Evolutionary conservation across 2,113 vertebrate species (phyloP), one percentile per base, ranked within the genome.

Genomic region (Brachirus orientalis): DNA sequence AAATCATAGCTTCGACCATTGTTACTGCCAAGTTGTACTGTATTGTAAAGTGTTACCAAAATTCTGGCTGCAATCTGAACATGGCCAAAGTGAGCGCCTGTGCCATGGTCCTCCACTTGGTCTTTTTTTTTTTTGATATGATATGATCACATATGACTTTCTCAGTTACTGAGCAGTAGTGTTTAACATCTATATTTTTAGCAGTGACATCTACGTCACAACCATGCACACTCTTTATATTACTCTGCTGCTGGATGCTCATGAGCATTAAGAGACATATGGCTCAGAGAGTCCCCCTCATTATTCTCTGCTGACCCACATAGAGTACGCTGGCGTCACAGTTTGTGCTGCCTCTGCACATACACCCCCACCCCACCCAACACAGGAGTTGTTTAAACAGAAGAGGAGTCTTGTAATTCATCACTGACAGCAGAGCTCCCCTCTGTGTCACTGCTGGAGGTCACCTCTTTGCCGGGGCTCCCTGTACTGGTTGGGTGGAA

Each of bases 241-340:
- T 45, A 38, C 46, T 48, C 14, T 48, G 40, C 65, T 44, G 51
- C 51, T 18, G 47, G 61, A 63, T n/a, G 52, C 51, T 50, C 0
- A 56, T 17, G 20, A 71, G 57, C 69, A 67, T 66, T 44, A 57
- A 28, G 76, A 80, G 57, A 71, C 80, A 78, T 77, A 68, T 61
- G 83, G 80, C 71, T 53, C 59, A 43, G 72, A 85, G 75, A 80
- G 53, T 7, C 59, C 47, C 77, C 69, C 51, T 75, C 84, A 88
- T 90, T 85, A 87, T 72, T 90, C 83, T 90, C 63, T 8, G 8
- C 62, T 83, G 87, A 89, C 84, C 76, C 46, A 56, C 71, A 81
- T 77, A 57, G 54, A 44, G 75, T 43, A 18, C n/a, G 63, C 60
- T 56, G 54, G 47, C 22, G 22, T 73, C 74, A 71, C 28, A 76